phyloP scores from a whole-genome alignment of 1,140 invertebrate genomes.

The Eumeta japonica region DNA sequence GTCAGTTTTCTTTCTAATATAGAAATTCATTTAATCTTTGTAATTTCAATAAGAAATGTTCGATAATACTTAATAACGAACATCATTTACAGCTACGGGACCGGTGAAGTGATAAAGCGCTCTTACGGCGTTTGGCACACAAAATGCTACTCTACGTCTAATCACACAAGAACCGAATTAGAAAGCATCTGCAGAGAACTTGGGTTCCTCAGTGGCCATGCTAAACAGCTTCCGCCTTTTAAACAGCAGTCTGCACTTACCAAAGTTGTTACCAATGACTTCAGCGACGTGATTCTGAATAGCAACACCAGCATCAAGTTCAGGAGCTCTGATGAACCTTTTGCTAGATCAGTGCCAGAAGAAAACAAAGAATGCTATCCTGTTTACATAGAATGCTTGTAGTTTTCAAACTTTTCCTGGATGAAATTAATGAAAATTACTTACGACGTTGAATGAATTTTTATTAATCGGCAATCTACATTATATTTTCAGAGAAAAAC shows the following conservation, averaged over 20 bases:
- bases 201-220: slow-evolving; percentile 40
- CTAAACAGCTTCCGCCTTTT: slow-evolving; percentile 25
- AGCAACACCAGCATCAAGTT: slow-evolving; percentile 37
- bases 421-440: too few relatives aligned
- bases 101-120: slow-evolving; percentile 34
- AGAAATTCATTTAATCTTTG: too few relatives aligned
- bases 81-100: slow-evolving; percentile 27
- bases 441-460: too few relatives aligned
- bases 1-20: too few relatives aligned
- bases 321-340: slow-evolving; percentile 31
- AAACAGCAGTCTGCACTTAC: slow-evolving; percentile 21
- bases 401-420: too few relatives aligned
- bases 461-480: too few relatives aligned
- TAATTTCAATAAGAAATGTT: too few relatives aligned
- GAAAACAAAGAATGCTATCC: slow-evolving; percentile 28
- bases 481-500: too few relatives aligned
- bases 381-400: slow-evolving; percentile 45
- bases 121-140: slow-evolving; percentile 41
- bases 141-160: slow-evolving; percentile 32
- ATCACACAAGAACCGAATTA: slow-evolving; percentile 37
- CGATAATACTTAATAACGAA: neutral
- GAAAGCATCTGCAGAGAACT: slow-evolving; percentile 39
- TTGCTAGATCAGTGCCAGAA: slow-evolving; percentile 27
- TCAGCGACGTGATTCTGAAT: slow-evolving; percentile 34
- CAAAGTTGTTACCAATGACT: slow-evolving; percentile 27